These are phyloP conservation scores for Conus betulinus DNA, from an alignment of 1,140 invertebrate species.

Conservation along the genomic window DNA sequence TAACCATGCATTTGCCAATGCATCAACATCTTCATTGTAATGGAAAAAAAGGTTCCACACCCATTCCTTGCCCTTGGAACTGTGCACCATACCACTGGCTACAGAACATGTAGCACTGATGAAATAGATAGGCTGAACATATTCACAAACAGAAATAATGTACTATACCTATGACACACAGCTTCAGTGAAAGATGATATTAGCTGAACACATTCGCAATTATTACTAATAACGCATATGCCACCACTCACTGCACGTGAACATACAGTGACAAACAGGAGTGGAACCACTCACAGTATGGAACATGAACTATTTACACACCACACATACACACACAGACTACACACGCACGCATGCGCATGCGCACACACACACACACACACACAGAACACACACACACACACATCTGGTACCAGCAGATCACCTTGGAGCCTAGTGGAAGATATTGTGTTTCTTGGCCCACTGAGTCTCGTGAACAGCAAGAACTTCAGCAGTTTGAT, in stretches of 20 bases:
- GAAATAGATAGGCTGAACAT: slow-evolving; percentile 97
- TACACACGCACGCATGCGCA: not conserved
- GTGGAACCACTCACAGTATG: too few relatives aligned
- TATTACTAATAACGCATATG: too few relatives aligned
- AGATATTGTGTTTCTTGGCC: slow-evolving; percentile 94
- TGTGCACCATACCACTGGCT: too few relatives aligned
- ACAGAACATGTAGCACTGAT: slow-evolving; percentile 69
- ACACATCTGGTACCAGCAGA: not conserved
- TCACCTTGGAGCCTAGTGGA: slow-evolving; percentile 88
- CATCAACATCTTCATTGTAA: too few relatives aligned
- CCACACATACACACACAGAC: slow-evolving; percentile 9
- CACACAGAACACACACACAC: too few relatives aligned
- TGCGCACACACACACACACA: slow-evolving; percentile 7
- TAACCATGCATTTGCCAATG: too few relatives aligned
- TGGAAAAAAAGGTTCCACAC: not conserved
- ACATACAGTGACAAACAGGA: too few relatives aligned
- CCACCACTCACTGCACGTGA: too few relatives aligned
- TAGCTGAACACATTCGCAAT: too few relatives aligned
- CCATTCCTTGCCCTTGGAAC: too few relatives aligned
- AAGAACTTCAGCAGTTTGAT: slow-evolving; percentile 95
- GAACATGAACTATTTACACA: not conserved
- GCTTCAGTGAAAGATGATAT: too few relatives aligned
- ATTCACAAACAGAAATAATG: slow-evolving; percentile 87
- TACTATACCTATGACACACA: not conserved
- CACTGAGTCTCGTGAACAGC: slow-evolving; percentile 90